Percentiles rank a stretch among this genome's conserved stretches.
phyloP scores from a whole-genome alignment of 2,113 vertebrate species.

The Laticauda colubrina region DNA sequence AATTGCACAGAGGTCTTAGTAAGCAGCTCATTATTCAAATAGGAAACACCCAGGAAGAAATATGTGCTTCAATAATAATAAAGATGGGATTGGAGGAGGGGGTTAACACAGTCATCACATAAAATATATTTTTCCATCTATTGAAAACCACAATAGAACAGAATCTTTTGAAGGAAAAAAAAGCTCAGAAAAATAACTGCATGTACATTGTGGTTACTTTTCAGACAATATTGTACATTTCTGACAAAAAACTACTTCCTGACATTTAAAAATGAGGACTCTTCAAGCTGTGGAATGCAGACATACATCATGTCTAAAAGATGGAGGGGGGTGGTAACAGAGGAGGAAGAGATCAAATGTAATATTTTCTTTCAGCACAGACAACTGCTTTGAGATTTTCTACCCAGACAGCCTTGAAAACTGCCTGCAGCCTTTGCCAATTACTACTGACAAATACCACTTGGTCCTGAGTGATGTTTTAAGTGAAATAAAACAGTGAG shows the following conservation, averaged over 20 bases:
- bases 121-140: slow-evolving; percentile 38
- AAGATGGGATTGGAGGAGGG: neutral
- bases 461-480: slow-evolving; percentile 69
- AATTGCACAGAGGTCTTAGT: slow-evolving; percentile 5
- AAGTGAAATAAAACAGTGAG: slow-evolving; percentile 70
- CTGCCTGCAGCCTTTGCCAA: slow-evolving; percentile 65
- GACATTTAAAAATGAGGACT: slow-evolving; percentile 57
- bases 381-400: slow-evolving; percentile 71
- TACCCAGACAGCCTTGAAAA: slow-evolving; percentile 66
- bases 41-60: slow-evolving; percentile 44
- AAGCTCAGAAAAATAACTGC: slow-evolving; percentile 30
- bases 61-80: neutral
- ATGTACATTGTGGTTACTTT: slow-evolving; percentile 55
- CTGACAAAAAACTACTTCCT: slow-evolving; percentile 63
- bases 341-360: slow-evolving; percentile 73
- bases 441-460: slow-evolving; percentile 74
- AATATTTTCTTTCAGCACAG: slow-evolving; percentile 70
- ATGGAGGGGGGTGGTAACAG: slow-evolving; percentile 33
- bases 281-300: slow-evolving; percentile 68
- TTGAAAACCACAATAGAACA: slow-evolving; percentile 59
- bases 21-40: slow-evolving; percentile 24
- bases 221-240: slow-evolving; percentile 53
- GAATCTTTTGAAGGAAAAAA: slow-evolving; percentile 33
- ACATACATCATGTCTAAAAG: slow-evolving; percentile 69
- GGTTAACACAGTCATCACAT: slow-evolving; percentile 20